Conservation (phyloP, 2,113 vertebrate genomes). For the Nothoprocta pentlandii region DNA sequence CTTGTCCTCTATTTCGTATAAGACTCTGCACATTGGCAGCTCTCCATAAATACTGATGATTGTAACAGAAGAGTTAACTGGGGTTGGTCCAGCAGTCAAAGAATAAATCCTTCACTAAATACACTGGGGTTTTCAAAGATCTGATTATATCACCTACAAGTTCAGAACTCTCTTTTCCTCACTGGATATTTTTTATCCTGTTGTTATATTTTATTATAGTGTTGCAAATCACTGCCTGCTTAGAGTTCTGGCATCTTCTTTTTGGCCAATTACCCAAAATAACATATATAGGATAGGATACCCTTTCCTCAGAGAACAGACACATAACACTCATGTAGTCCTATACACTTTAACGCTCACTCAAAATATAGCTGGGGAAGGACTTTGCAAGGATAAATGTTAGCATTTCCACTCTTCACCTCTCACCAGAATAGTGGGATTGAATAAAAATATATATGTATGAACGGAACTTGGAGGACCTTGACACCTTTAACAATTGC, state of each 20-base stretch:
- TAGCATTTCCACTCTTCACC: constrained; percentile 33
- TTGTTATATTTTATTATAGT: constrained; percentile 19
- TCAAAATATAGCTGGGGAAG: constrained; percentile 16
- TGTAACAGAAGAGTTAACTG: constrained; percentile 64
- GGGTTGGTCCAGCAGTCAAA: constrained; percentile 45
- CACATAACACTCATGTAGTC: neutral
- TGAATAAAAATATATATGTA: neutral
- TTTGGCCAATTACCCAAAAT: constrained; percentile 11
- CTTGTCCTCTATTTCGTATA: constrained; percentile 15
- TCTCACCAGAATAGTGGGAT: neutral
- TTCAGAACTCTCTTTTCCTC: constrained; percentile 38
- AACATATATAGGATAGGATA: constrained; percentile 34
- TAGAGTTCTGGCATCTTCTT: constrained; percentile 40
- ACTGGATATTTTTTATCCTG: neutral
- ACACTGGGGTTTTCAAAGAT: constrained; percentile 31
- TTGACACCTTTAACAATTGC: constrained; percentile 5
- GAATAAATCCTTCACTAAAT: constrained; percentile 38
- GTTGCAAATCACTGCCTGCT: neutral
- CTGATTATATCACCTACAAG: constrained; percentile 47
- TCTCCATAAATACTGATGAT: constrained; percentile 57
- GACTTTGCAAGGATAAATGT: constrained; percentile 19
- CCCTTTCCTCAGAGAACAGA: neutral
- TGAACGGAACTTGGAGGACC: constrained; percentile 13
- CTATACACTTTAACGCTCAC: neutral
- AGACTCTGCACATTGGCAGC: neutral